Evolutionary conservation across 2,113 vertebrate genomes (phyloP).

Genomic region (Apodemus speciosus): DNA sequence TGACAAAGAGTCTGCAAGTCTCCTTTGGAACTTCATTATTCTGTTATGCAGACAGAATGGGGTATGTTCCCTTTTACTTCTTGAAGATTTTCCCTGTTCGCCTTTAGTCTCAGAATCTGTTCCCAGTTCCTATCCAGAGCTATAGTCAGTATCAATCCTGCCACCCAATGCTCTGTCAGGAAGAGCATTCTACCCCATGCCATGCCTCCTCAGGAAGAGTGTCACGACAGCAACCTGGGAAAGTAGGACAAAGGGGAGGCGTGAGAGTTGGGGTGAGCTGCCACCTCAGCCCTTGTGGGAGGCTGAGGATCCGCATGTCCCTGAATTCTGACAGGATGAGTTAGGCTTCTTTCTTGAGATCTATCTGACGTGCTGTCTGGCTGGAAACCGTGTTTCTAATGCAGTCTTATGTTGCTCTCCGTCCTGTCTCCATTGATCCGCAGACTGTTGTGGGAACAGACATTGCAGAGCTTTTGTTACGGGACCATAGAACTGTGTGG

Average conservation of each 20-base stretch:
- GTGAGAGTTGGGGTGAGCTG: background rate
- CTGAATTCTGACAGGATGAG: accelerated
- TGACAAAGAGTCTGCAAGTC: constrained; percentile 94
- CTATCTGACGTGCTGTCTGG: accelerated
- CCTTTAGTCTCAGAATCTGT: background rate
- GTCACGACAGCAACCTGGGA: background rate
- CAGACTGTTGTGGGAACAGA: constrained; percentile 98
- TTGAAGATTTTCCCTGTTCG: accelerated
- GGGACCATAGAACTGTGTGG: constrained; percentile 96
- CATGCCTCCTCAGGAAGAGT: background rate
- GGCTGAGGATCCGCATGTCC: accelerated
- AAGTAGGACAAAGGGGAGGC: background rate
- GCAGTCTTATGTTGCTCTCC: background rate
- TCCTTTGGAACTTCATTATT: constrained; percentile 97
- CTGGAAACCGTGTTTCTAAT: background rate
- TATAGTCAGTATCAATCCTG: accelerated
- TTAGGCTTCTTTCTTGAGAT: accelerated
- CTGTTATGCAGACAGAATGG: constrained; percentile 97
- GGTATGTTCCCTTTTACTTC: constrained; percentile 83
- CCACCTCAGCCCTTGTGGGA: too few species aligned
- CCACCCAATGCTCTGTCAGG: background rate
- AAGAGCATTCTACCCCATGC: accelerated
- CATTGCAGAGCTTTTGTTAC: constrained; percentile 94
- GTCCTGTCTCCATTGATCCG: background rate
- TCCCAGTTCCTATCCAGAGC: accelerated